A percentile compares a stretch with the other conserved stretches of the same genome.
Evolutionary conservation across 2,113 vertebrate genomes (phyloP).

Genomic region (Clupea harengus): DNA sequence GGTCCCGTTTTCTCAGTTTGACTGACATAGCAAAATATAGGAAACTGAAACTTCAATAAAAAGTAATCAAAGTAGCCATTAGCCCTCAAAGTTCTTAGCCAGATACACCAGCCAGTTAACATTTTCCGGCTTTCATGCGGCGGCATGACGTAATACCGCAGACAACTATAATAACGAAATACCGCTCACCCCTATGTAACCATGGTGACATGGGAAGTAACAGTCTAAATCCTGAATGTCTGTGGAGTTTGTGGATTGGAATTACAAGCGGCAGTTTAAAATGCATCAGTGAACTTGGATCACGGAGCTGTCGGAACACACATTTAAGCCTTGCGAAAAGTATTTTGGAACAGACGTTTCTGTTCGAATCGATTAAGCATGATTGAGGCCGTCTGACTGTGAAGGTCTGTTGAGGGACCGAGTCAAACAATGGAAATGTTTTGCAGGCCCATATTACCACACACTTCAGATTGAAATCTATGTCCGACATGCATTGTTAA

Average conservation of each 20-base stretch:
- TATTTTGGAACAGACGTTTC: background rate
- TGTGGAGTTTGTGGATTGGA: background rate
- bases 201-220: background rate
- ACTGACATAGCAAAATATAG: too few species aligned
- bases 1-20: too few species aligned
- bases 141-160: too few species aligned
- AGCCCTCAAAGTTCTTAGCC: too few species aligned
- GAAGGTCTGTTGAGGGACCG: background rate
- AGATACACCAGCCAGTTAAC: too few species aligned
- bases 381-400: background rate
- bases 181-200: background rate
- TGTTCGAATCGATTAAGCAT: background rate
- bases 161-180: too few species aligned
- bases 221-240: background rate
- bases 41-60: too few species aligned
- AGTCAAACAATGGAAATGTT: background rate
- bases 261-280: background rate
- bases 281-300: background rate
- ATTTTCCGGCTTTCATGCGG: too few species aligned
- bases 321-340: background rate
- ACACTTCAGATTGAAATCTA: background rate
- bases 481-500: too few species aligned
- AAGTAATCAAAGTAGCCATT: too few species aligned
- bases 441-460: background rate
- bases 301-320: background rate